Evolutionary conservation across 2,113 vertebrate species (phyloP), one percentile per base, ranked within the genome.

Genomic region (Halcyon senegalensis): DNA sequence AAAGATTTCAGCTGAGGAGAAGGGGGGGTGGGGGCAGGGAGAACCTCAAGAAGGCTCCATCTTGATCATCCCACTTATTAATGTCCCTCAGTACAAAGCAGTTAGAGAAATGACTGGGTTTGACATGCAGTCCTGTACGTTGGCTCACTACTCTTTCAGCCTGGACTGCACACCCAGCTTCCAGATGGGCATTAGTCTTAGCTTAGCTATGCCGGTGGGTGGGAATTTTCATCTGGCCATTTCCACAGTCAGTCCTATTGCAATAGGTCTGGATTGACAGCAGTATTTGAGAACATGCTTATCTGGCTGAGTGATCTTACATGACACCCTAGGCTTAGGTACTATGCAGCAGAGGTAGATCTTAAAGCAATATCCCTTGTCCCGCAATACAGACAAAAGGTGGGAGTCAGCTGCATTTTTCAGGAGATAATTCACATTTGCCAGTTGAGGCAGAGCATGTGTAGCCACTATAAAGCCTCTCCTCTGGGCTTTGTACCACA

Each of bases 1-100:
- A 83, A 91, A 79, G 62, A 82, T 87, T 91, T 82, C 66, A 82
- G 35, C 41, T 59, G 50, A 10, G 11, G 41, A 90, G 82, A 83
- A 19, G 10, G 3, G 8, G 5, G 10, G 13, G 12, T 3, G 10
- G 30, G 37, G 11, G 39, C 10, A 17, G 16, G 31, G 5, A 7
- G 9, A 14, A 62, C 10, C 11, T 84, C 80, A n/a, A 56, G 51
- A 27, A 95, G 41, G 28, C 31, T 96, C 67, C 39, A 10, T 90
- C 63, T 68, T 66, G 53, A 85, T 51, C 18, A 28, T 56, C 43
- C 64, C 13, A 27, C 13, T 80, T 28, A 56, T 55, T 84, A 77
- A 67, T 81, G 16, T 44, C 35, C 13, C 74, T 79, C 24, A 10
- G 68, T 53, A 87, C n/a, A 79, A 66, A 86, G 72, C 44, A 89